A percentile compares a stretch with the other conserved stretches of the same genome.
Conservation (phyloP, 2,113 vertebrate species). For the Nanorana parkeri region DNA sequence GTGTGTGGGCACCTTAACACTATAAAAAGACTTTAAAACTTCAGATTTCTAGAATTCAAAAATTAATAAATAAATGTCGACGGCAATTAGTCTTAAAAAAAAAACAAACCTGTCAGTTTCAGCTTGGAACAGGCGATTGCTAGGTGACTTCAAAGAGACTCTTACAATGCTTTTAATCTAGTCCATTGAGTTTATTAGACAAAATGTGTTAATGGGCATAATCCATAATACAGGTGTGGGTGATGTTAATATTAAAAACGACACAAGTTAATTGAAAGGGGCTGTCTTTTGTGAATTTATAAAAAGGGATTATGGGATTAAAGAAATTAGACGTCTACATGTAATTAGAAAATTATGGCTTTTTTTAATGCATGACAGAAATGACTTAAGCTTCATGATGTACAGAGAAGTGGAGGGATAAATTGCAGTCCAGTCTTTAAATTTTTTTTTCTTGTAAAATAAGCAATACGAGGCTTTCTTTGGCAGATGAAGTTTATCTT, state of each 20-base stretch:
- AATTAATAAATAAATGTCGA: too few species aligned
- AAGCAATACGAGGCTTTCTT: constrained; percentile 35
- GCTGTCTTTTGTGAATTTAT: constrained; percentile 9
- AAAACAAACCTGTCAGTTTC: too few species aligned
- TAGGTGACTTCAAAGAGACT: constrained; percentile 8
- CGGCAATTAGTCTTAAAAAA: too few species aligned
- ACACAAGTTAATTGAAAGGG: constrained; percentile 21
- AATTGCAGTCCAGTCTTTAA: neutral
- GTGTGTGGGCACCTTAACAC: too few species aligned
- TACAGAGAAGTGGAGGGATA: constrained; percentile 2
- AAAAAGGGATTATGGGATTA: constrained; percentile 27
- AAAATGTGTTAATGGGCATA: constrained; percentile 14
- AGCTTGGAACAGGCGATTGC: neutral
- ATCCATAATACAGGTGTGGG: constrained; percentile 12
- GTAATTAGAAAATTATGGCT: constrained; percentile 15
- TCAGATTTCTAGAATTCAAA: too few species aligned
- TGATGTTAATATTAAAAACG: neutral
- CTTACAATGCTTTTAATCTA: neutral
- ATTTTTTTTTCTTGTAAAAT: neutral
- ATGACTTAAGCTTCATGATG: constrained; percentile 8
- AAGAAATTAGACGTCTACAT: neutral
- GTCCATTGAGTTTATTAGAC: neutral
- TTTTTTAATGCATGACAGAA: constrained; percentile 26
- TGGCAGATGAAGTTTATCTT: neutral
- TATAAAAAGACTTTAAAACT: too few species aligned